Base-by-base conservation (phyloP, 2,113 vertebrate species). In the Budorcas taxicolor region DNA sequence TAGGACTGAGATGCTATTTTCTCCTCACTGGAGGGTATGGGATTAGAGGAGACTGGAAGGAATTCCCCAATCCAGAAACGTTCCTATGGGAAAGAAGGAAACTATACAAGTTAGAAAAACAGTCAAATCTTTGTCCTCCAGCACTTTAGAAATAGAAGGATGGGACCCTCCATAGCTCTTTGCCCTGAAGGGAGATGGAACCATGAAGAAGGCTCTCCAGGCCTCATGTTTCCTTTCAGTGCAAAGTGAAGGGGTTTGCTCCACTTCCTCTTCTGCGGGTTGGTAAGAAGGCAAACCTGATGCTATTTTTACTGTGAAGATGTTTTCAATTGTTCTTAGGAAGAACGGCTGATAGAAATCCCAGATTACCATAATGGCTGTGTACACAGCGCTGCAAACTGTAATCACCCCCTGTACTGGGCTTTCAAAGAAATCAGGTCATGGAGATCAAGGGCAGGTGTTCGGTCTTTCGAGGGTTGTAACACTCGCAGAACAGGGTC, bases 261-360 rank as follows among this genome's bases (percentile, higher is more conserved):
- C 43, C 52, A 25, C 92, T 55, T 52, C 87, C 31, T 87, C 10
- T 31, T 94, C 25, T 43, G 1, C 29, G 17, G 31, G 27, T 50
- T 92, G 84, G 45, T 21, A 67, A 96, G 57, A 96, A 47, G 58
- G 91, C 40, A 86, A 91, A 33, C 58, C 82, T 86, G 76, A 74
- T 52, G 29, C 7, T 64, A 16, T 47, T 71, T 36, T 80, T 84
- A 93, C 94, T 64, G 81, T 90, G 94, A 96, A 93, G 31, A 11
- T 80, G 21, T 95, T 89, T 84, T 90, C 40, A 60, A 7, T 60
- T 94, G 92, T 96, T 97, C 84, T 91, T 50, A 67, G 55, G 87
- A 96, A 97, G 96, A 96, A 95, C 13, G 1, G 33, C 45, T 55
- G 27, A 53, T 80, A 92, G 85, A 88, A 93, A 91, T 64, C 90